Evolutionary conservation across 2,797 vertebrate genomes (phyloP), one percentile per base, ranked within the genome.

Genomic region (Sparidentex hasta): DNA sequence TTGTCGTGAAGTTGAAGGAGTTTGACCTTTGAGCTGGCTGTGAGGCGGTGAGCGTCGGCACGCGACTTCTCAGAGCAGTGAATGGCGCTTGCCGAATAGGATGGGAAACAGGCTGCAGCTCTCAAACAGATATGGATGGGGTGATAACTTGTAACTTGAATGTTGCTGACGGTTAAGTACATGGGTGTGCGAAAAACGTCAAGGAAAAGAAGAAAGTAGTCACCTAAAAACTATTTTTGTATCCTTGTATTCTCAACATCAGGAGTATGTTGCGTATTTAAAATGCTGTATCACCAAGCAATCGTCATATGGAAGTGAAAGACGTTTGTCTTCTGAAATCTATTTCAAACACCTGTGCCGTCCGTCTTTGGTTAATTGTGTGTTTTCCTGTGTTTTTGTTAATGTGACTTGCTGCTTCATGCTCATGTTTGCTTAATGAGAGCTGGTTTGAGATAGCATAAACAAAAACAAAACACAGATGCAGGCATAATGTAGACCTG

Each of bases 21-120:
- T 80, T 69, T 83, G 74, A 85, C 82, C 74, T 80, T 78, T 81
- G 58, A n/a, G 61, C 41, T 59, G 1, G 51, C n/a, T 81, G 48
- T 27, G 65, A 72, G 82, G 69, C 62, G 56, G 41, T n/a, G 5
- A 72, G 33, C 3, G 5, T 21, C 17, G 51, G 47, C 20, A 55
- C 18, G 52, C 66, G 12, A 71, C 69, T 56, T 65, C 33, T 47
- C 11, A 1, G 20, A 61, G n/a, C 63, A 11, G 47, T 52, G 65
- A 76, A 41, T 9, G 25, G 48, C 47, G 52, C 58, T 74, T 68
- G n/a, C 50, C 67, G 27, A 43, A 21, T n/a, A 7, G 1, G 43
- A 70, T 56, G 33, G 27, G 38, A 76, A 76, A 27, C 56, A 61
- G 54, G 59, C 61, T 71, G 55, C 8, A 55, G 59, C 65, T 81